Conservation (phyloP, 2,113 vertebrate genomes). For the Tinamus guttatus region DNA sequence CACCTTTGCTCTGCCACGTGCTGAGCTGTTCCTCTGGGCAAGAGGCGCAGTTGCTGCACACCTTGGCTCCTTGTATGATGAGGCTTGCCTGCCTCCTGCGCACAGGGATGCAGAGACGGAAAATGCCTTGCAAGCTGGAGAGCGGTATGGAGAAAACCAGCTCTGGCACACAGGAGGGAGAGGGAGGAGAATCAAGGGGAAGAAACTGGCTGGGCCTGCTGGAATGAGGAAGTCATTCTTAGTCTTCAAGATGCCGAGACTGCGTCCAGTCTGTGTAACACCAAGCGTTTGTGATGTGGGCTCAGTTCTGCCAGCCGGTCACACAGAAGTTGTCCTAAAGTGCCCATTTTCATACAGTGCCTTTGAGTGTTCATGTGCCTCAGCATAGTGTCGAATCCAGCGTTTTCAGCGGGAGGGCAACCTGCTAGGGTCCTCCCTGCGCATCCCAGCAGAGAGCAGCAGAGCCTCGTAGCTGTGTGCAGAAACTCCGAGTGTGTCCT, state of each 20-base stretch:
- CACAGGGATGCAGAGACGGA: not conserved
- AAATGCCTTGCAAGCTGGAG: not conserved
- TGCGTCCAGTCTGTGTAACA: not conserved
- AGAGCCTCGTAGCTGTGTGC: constrained; percentile 11
- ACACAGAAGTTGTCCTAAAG: not conserved
- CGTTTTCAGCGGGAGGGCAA: rapidly evolving
- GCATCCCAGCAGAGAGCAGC: constrained; percentile 69
- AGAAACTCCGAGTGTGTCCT: not conserved
- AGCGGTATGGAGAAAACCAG: not conserved
- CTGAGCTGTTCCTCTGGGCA: not conserved
- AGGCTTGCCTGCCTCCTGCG: not conserved
- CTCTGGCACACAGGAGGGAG: not conserved
- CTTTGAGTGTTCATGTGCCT: not conserved
- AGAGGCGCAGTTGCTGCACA: rapidly evolving
- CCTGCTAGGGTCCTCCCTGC: not conserved
- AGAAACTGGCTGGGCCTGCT: not conserved
- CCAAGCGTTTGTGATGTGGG: not conserved
- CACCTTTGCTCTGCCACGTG: rapidly evolving
- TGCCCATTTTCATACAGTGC: not conserved
- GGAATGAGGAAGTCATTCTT: not conserved
- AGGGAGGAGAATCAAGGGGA: not conserved
- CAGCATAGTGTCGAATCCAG: not conserved
- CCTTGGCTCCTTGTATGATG: rapidly evolving
- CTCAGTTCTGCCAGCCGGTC: not conserved
- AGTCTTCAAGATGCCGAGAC: not conserved